Evolutionary conservation across 2,888 invertebrate genomes (phyloP).

Genomic region (Invenusta paracnida): DNA sequence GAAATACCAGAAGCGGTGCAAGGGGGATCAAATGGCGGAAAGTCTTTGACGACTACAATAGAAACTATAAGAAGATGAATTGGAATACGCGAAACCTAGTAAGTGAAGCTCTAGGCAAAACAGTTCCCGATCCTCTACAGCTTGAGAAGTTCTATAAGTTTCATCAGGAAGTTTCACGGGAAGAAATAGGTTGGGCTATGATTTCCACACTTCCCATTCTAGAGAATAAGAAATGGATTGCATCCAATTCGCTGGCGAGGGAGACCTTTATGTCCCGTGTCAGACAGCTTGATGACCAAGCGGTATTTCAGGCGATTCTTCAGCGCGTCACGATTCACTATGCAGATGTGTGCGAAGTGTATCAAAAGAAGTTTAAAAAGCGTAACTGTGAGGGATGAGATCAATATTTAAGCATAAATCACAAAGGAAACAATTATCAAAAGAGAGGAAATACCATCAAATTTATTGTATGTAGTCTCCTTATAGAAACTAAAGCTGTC

Average conservation of each 20-base stretch:
- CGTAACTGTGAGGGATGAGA: neutral
- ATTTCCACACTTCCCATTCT: neutral
- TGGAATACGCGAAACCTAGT: neutral
- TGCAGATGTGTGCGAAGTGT: neutral
- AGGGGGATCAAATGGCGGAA: no score
- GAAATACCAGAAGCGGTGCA: no score
- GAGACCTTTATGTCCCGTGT: neutral
- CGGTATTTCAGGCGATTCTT: neutral
- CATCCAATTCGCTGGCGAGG: neutral
- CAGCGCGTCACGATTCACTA: neutral
- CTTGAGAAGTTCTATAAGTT: neutral
- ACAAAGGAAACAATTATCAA: no score
- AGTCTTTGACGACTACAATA: neutral
- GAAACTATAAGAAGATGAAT: neutral
- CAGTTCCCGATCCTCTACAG: neutral
- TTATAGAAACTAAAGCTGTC: no score
- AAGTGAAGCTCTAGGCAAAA: neutral
- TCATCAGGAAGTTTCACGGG: neutral
- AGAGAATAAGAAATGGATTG: neutral
- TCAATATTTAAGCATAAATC: no score
- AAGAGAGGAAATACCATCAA: no score
- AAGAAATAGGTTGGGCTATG: neutral
- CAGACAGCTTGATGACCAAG: neutral
- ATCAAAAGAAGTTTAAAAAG: neutral
- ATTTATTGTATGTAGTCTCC: no score